Evolutionary conservation across 2,797 vertebrate species (phyloP).

Genomic region (Phalloptychus januarius): DNA sequence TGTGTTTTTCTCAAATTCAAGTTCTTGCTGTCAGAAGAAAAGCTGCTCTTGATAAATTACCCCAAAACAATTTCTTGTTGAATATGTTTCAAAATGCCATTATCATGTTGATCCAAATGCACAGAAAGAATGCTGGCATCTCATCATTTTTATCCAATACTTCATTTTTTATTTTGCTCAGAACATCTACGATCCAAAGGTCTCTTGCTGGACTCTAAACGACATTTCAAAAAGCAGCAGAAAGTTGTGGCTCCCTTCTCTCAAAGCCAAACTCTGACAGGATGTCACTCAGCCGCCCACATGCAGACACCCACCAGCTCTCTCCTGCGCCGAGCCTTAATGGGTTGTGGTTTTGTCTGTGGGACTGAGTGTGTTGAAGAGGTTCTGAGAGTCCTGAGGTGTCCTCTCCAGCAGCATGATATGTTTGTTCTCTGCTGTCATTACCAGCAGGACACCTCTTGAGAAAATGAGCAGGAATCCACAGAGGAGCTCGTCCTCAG

Average conservation of each 20-base stretch:
- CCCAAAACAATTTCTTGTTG: too few species aligned
- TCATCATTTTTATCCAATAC: not conserved
- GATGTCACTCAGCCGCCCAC: constrained; percentile 44
- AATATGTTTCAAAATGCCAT: not conserved
- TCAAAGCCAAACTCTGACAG: constrained; percentile 30
- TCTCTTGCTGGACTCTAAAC: constrained; percentile 7
- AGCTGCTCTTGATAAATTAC: not conserved
- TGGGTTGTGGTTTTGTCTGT: constrained; percentile 21
- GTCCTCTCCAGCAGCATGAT: constrained; percentile 23
- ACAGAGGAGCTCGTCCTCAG: constrained; percentile 38
- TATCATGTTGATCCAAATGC: not conserved
- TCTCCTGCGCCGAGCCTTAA: not conserved
- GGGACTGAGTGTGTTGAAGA: constrained; percentile 46
- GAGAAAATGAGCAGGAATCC: constrained; percentile 54
- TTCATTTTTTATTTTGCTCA: not conserved
- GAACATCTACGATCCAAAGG: not conserved
- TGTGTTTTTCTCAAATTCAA: not conserved
- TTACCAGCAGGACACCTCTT: constrained; percentile 37
- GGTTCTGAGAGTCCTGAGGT: constrained; percentile 49
- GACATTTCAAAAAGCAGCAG: constrained; percentile 39
- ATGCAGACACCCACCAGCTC: not conserved
- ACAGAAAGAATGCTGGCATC: not conserved
- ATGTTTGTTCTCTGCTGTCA: constrained; percentile 45
- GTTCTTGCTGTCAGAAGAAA: not conserved
- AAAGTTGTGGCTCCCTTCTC: constrained; percentile 30